Base-by-base conservation (phyloP, 1,140 invertebrate species). In the Cylas formicarius region DNA sequence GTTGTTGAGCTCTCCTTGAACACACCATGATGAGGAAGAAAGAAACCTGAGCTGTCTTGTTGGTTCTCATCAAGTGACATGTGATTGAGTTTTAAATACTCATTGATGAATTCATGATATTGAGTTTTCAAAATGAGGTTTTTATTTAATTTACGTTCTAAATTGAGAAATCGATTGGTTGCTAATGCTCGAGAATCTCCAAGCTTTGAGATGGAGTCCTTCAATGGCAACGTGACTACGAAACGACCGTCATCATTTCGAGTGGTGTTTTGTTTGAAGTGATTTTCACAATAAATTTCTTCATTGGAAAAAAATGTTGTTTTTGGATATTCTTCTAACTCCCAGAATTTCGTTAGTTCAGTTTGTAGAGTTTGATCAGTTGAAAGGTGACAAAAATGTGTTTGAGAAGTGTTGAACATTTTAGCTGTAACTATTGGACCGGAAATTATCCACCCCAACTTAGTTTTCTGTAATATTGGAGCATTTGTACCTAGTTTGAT, bases 1-100 rank as follows among this genome's bases (percentile, higher is more conserved):
- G 63, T 61, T 8, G 37, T 33, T 10, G 52, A 57, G n/a, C 45
- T 22, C 14, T 45, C 42, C 34, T 58, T 60, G 3, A 64, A 5
- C 0, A 70, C 65, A 5, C 52, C 51, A 26, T 67, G 66, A 47
- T 72, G 67, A 5, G 68, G 66, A n/a, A 71, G 29, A n/a, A 35
- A 38, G 14, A 31, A 46, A 14, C n/a, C n/a, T n/a, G n/a, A n/a
- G n/a, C n/a, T n/a, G n/a, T n/a, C n/a, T n/a, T n/a, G n/a, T n/a
- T n/a, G n/a, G n/a, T n/a, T n/a, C n/a, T n/a, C n/a, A n/a, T n/a
- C n/a, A n/a, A 28, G 4, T 6, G 32, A 13, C 50, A 52, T 52
- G 16, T 52, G 49, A 22, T 28, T 24, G 19, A 55, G 22, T 10
- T 34, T 9, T 23, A 20, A 17, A 24, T 52, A 55, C 38, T 55